Evolutionary conservation across 2,888 invertebrate species (phyloP).

Genomic region (Celastrina argiolus): DNA sequence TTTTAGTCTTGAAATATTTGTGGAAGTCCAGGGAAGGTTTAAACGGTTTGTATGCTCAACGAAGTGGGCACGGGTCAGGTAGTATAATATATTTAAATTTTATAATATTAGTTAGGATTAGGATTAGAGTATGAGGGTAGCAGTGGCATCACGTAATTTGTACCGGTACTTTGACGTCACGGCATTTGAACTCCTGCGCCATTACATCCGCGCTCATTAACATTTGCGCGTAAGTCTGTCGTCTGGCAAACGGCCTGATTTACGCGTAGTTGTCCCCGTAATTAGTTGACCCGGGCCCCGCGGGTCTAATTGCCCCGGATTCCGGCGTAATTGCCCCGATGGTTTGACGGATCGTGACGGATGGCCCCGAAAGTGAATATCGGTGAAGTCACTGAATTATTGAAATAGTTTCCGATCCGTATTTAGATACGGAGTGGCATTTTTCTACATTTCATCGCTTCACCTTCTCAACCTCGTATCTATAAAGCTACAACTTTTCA

Average conservation of each 20-base stretch:
- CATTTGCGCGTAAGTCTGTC: constrained; percentile 7
- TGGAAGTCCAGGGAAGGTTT: no score
- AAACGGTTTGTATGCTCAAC: no score
- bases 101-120: no score
- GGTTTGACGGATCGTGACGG: background rate
- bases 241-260: background rate
- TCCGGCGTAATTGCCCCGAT: background rate
- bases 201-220: background rate
- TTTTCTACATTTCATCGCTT: no score
- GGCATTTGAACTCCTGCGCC: constrained; percentile 6
- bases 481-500: no score
- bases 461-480: no score
- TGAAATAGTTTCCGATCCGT: background rate
- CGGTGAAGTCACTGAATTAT: background rate
- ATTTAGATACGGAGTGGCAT: no score
- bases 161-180: background rate
- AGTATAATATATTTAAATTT: no score
- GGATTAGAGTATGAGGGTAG: no score
- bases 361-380: background rate
- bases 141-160: no score
- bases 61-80: no score
- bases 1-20: no score
- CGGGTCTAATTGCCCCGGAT: background rate
- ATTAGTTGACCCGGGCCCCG: background rate
- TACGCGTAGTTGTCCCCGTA: constrained; percentile 11